phyloP scores from a whole-genome alignment of 2,797 vertebrate genomes.

The Siniperca undulata region DNA sequence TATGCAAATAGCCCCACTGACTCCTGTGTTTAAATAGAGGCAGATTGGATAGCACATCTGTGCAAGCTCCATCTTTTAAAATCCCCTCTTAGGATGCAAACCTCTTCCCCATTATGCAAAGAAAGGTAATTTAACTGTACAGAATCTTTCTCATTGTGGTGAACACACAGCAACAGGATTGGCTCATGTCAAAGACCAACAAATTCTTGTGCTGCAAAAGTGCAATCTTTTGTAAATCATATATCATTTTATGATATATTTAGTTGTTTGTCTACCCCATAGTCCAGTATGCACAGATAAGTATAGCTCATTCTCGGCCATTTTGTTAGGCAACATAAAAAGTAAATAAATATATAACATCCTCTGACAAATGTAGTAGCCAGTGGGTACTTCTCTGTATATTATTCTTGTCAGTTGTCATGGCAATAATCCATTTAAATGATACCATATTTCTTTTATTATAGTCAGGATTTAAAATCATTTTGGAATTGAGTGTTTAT shows the following conservation, averaged over 20 bases:
- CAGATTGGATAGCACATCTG: constrained; percentile 71
- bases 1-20: constrained; percentile 65
- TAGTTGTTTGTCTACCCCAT: background rate
- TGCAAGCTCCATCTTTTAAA: constrained; percentile 52
- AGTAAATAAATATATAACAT: background rate
- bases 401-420: constrained; percentile 10
- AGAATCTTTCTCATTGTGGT: constrained; percentile 21
- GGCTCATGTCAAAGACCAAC: constrained; percentile 20
- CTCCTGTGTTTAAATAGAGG: constrained; percentile 67
- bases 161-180: constrained; percentile 8
- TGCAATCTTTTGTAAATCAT: constrained; percentile 12
- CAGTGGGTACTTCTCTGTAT: background rate
- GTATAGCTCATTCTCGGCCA: background rate
- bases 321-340: background rate
- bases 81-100: constrained; percentile 64
- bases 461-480: background rate
- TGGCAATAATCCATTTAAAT: constrained; percentile 17
- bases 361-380: background rate
- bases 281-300: background rate
- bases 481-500: background rate
- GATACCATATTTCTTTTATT: background rate
- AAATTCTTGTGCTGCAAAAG: constrained; percentile 14
- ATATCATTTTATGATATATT: background rate
- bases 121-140: constrained; percentile 47
- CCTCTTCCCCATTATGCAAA: constrained; percentile 48